Evolutionary conservation across 2,113 vertebrate species (phyloP), one percentile per base, ranked within the genome.

Genomic region (Centropus bengalensis): DNA sequence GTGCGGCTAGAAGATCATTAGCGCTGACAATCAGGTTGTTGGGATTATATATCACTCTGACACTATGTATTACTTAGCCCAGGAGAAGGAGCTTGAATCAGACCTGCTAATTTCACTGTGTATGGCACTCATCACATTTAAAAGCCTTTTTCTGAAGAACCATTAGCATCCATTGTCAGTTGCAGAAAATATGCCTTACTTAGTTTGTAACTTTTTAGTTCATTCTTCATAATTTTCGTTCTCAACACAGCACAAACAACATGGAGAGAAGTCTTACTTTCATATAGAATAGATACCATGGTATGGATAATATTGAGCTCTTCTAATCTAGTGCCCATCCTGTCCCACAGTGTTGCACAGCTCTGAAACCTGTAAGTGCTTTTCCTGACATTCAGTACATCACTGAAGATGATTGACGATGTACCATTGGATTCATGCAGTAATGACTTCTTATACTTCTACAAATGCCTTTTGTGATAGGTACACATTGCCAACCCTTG

Each of bases 341-440:
- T 60, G 19, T 68, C 74, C 12, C 59, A 67, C 26, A 32, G 32
- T 49, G 12, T 36, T 49, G 14, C 73, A 28, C 21, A 27, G 26
- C 56, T 88, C 21, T 68, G 60, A 89, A 78, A 75, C 21, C 20
- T 79, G 44, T 47, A 62, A 62, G 47, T 18, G 20, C 8, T 93
- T 82, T 26, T 23, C 45, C 74, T 91, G 63, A 56, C n/a, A 13
- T 83, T 91, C 60, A 47, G 47, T 51, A 90, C 30, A 44, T 22
- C 3, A 3, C 2, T 55, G 60, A 59, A 59, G 28, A 14, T 70
- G 32, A 36, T 36, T 36, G 36, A 36, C 7, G 36, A 36, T 81
- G 26, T 59, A 58, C 27, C 18, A 23, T 21, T 71, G 42, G 28
- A 59, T 80, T 42, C 0, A 0, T 44, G 13, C 9, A 63, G 36